These are phyloP conservation scores for Procavia capensis DNA, from an alignment of 2,113 vertebrate species.

Conservation along the genomic window DNA sequence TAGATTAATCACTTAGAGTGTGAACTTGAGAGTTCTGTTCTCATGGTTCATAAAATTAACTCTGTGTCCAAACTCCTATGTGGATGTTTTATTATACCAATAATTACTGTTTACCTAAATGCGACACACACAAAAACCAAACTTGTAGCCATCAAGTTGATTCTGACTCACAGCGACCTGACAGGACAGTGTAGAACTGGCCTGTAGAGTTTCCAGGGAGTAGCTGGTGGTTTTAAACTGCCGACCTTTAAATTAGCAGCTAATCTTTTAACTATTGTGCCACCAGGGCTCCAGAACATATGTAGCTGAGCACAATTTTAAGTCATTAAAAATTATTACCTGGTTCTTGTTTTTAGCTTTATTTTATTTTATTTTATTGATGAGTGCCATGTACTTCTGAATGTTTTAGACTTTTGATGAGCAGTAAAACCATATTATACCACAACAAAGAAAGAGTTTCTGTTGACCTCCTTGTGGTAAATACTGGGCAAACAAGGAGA, in stretches of 20 bases:
- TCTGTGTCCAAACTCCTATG: slow-evolving; percentile 62
- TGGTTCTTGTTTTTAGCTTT: slow-evolving; percentile 56
- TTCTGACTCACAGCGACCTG: no score
- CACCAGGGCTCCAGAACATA: no score
- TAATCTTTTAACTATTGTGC: no score
- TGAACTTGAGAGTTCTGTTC: slow-evolving; percentile 60
- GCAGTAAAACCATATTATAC: background rate
- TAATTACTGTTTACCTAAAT: slow-evolving; percentile 64
- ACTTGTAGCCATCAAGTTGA: no score
- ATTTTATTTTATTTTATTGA: background rate
- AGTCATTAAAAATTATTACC: slow-evolving; percentile 49
- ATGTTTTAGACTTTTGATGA: slow-evolving; percentile 43
- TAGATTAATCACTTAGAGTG: slow-evolving; percentile 69
- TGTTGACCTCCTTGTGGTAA: slow-evolving; percentile 26
- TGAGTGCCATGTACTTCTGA: background rate
- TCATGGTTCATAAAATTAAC: slow-evolving; percentile 70
- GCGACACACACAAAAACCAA: background rate
- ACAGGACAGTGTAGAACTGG: no score
- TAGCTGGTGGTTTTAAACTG: no score
- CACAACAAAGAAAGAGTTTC: background rate
- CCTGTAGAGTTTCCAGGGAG: no score
- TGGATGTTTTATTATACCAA: slow-evolving; percentile 73
- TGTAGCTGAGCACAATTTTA: slow-evolving; percentile 9
- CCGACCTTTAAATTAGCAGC: no score
- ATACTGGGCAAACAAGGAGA: slow-evolving; percentile 6